Conservation (phyloP, 2,113 vertebrate genomes). For the Gavia stellata region DNA sequence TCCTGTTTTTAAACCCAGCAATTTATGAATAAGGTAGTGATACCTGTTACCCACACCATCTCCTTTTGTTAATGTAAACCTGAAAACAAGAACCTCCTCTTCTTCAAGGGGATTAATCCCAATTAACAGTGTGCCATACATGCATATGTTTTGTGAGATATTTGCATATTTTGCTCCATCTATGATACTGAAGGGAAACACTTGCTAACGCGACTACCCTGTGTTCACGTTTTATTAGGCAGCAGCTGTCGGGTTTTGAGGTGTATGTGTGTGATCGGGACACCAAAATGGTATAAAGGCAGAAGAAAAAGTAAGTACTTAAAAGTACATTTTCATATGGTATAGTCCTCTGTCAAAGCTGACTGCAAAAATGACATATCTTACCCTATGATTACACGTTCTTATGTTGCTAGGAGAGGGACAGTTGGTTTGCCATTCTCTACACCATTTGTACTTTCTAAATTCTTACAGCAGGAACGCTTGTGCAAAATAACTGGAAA, state of each 20-base stretch:
- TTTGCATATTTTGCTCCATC: background rate
- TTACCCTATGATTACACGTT: background rate
- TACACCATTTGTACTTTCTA: background rate
- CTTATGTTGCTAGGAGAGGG: background rate
- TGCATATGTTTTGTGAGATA: background rate
- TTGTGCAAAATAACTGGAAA: background rate
- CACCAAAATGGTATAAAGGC: background rate
- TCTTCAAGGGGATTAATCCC: background rate
- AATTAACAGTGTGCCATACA: background rate
- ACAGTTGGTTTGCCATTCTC: background rate
- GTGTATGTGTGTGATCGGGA: fast-evolving
- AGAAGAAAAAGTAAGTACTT: background rate
- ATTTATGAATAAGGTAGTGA: background rate
- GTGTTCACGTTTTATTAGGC: background rate
- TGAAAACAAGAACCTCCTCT: background rate
- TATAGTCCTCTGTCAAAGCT: background rate
- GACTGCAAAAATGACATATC: background rate
- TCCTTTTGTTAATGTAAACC: background rate
- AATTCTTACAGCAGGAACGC: background rate
- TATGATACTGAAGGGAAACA: background rate
- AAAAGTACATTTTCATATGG: background rate
- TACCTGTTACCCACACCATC: background rate
- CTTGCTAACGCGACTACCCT: background rate
- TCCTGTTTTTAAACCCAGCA: background rate
- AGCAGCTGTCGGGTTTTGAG: background rate